Conservation (phyloP, 2,797 vertebrate genomes). For the Takifugu rubripes region DNA sequence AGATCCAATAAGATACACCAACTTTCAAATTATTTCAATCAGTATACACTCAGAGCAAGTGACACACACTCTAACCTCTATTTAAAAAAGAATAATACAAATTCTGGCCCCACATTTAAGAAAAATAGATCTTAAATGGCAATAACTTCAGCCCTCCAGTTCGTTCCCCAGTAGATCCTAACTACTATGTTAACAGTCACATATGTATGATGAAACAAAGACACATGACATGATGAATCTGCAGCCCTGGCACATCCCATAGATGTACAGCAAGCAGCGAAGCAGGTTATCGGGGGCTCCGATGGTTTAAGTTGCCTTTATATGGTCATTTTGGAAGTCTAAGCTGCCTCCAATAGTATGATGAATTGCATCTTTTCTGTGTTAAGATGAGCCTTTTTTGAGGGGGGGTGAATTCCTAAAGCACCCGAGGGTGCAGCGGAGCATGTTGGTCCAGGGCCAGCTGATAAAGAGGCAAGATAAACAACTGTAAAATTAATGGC, state of each 20-base stretch:
- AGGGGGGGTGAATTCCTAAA: conserved; percentile 3
- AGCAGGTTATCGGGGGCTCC: conserved; percentile 29
- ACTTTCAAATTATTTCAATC: too few species aligned
- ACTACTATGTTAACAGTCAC: neutral
- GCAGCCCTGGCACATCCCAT: conserved; percentile 16
- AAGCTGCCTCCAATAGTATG: conserved; percentile 35
- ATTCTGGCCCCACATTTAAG: too few species aligned
- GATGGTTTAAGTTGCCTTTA: conserved; percentile 47
- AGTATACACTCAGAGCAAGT: neutral
- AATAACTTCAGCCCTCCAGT: neutral
- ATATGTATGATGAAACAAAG: neutral
- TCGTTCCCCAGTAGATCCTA: conserved; percentile 1
- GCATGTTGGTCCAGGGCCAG: conserved; percentile 38
- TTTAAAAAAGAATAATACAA: too few species aligned
- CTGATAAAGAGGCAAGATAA: conserved; percentile 37
- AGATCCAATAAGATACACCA: conserved; percentile 16
- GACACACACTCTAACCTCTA: neutral
- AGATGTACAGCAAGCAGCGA: conserved; percentile 34
- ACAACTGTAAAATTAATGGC: neutral
- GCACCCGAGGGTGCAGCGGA: conserved; percentile 27
- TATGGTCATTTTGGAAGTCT: conserved; percentile 48
- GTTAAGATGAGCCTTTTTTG: conserved; percentile 34
- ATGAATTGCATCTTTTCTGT: conserved; percentile 33
- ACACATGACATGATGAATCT: conserved; percentile 14
- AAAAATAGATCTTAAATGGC: too few species aligned